phyloP scores from a whole-genome alignment of 2,797 vertebrate genomes.

The Hozukius guyotensis region DNA sequence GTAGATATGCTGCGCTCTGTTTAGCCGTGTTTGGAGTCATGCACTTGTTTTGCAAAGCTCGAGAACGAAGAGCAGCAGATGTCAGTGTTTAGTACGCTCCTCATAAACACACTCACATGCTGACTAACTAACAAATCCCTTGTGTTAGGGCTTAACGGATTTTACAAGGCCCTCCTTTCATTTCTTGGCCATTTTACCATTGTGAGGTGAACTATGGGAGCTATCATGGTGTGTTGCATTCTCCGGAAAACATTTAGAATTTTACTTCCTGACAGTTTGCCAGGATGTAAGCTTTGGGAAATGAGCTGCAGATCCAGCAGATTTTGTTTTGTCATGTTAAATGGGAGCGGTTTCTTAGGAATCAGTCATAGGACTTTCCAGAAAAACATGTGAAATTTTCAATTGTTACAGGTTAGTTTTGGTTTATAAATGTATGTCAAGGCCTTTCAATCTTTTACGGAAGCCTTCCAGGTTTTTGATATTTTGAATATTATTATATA shows the following conservation, averaged over 20 bases:
- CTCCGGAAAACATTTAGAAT: slow-evolving; percentile 20
- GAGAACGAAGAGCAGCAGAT: slow-evolving; percentile 21
- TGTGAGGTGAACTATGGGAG: background rate
- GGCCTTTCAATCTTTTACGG: background rate
- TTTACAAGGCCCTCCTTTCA: background rate
- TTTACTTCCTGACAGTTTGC: slow-evolving; percentile 20
- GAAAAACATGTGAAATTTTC: background rate
- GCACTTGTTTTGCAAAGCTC: background rate
- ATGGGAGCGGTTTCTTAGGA: slow-evolving; percentile 27
- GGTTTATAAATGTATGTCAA: background rate
- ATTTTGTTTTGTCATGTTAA: slow-evolving; percentile 56
- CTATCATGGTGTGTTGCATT: background rate
- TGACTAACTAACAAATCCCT: slow-evolving; percentile 5
- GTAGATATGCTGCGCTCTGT: background rate
- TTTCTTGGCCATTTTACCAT: slow-evolving; percentile 10
- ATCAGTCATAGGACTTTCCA: slow-evolving; percentile 26
- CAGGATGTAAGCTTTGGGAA: slow-evolving; percentile 18
- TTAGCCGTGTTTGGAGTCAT: background rate
- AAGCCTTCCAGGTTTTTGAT: background rate
- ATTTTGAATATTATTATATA: background rate
- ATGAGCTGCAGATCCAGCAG: slow-evolving; percentile 6
- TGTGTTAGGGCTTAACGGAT: slow-evolving; percentile 1
- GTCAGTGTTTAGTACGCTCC: slow-evolving; percentile 12
- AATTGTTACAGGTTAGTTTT: background rate
- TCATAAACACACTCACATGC: slow-evolving; percentile 18